Base-by-base conservation (phyloP, 2,113 vertebrate species). In the Microtus ochrogaster region DNA sequence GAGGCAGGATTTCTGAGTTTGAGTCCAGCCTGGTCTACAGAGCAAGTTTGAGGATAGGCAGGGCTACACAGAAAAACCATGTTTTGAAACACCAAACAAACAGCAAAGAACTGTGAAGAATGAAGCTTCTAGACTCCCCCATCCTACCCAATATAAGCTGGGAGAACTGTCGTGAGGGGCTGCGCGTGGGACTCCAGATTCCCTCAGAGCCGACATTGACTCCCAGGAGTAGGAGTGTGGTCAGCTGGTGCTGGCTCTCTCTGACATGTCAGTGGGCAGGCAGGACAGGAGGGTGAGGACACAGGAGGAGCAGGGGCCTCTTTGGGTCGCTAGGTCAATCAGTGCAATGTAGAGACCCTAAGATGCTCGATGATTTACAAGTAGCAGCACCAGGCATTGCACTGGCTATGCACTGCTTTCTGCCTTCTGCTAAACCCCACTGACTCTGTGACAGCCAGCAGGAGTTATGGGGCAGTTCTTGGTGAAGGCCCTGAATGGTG, bases 251-350 rank as follows among this genome's bases (percentile, higher is more conserved):
- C 86, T 77, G 61, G 47, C 68, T 74, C 73, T 33, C 41, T 65
- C 28, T n/a, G 13, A 26, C 4, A 2, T 0, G 22, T 28, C 12
- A 14, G 2, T 5, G 24, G 52, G 41, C 72, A 55, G 12, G 1
- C 26, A 47, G 24, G 72, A 39, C 3, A 66, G 90, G 77, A 84
- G 72, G 7, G 84, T 22, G 41, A 22, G 52, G 55, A 16, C 21
- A 39, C 17, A 12, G 33, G 24, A 30, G 28, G 55, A 65, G 77
- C 58, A 65, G 76, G 74, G n/a, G 3, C 72, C 52, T 28, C 81
- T 44, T 24, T 16, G 81, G 19, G 81, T 65, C 39, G 44, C 81
- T 5, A 10, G 81, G 55, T 41, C 55, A 83, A 26, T 63, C n/a
- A 39, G n/a, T 39, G 11, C 52, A 58, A 30, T 3, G 26, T 13